A percentile compares a stretch with the other conserved stretches of the same genome.
Conservation (phyloP, 1,140 invertebrate species). For the Physella acuta region DNA sequence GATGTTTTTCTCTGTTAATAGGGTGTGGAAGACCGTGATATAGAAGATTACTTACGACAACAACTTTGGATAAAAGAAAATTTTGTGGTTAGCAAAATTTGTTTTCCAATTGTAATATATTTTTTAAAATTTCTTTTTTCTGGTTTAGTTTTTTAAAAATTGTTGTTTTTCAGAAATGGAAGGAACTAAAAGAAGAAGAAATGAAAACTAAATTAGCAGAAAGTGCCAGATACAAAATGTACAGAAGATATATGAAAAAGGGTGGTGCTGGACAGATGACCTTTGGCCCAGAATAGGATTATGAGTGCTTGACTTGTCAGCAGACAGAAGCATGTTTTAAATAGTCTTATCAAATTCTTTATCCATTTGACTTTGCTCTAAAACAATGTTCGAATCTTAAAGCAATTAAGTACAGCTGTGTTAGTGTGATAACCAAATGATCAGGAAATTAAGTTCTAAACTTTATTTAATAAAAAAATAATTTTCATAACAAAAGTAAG, state of each 20-base stretch:
- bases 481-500: too few relatives aligned
- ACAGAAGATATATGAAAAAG: constrained; percentile 58
- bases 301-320: too few relatives aligned
- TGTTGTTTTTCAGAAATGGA: constrained; percentile 73
- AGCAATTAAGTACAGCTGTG: too few relatives aligned
- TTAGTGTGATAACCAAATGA: too few relatives aligned
- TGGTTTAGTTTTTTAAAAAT: too few relatives aligned
- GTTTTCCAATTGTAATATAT: not conserved
- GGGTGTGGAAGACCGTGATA: constrained; percentile 74
- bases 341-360: too few relatives aligned
- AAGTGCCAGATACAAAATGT: constrained; percentile 57
- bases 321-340: too few relatives aligned
- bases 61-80: constrained; percentile 83
- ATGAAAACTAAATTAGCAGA: constrained; percentile 70
- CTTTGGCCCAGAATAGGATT: constrained; percentile 59
- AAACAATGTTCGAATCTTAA: too few relatives aligned
- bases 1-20: constrained; percentile 52
- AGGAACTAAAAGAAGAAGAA: constrained; percentile 78
- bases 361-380: too few relatives aligned
- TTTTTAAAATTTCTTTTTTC: not conserved
- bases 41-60: constrained; percentile 72
- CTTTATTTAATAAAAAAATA: too few relatives aligned
- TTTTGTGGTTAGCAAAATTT: constrained; percentile 63
- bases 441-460: too few relatives aligned
- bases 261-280: constrained; percentile 59